Base-by-base conservation (phyloP, 2,888 invertebrate species). In the Rhagophthalmus giganteus region DNA sequence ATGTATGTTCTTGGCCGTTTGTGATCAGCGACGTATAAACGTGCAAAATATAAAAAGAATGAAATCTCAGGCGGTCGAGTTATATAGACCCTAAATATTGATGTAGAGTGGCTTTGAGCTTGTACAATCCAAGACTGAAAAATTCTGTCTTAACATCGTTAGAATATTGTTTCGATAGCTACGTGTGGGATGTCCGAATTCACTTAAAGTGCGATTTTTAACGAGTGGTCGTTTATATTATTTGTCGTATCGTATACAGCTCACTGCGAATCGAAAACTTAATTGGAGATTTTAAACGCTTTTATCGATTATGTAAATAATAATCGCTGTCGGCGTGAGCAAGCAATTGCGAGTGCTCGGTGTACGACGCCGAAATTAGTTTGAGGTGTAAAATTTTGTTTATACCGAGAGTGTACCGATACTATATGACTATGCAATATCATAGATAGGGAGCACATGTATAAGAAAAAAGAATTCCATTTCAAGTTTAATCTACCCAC, bases 391-490 rank as follows among this genome's bases (percentile, higher is more conserved):
- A n/a, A n/a, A n/a, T n/a, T n/a, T n/a, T 42, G 35, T 44, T 33
- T 35, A n/a, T 9, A 20, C 34, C 8, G 25, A 40, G 60, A 63
- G 27, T 62, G 59, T 59, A 62, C 57, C 34, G 35, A 59, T 63
- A 59, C 50, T 63, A 61, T 64, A 64, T 60, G 61, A 62, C 60
- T 57, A 55, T 60, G 61, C 59, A 60, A 63, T 64, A 61, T 61
- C 59, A 65, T 63, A 63, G 63, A 64, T 59, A 61, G 61, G 59
- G 61, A 67, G 62, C 67, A 67, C 61, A 64, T 66, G 65, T 65
- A 63, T 61, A 64, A 65, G 63, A 65, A 66, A 67, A 67, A 66
- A 67, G 64, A 66, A 63, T 65, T 63, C 63, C 63, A 65, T 67
- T 67, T 65, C 63, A 60, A 66, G 59, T 70, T 69, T 67, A 68